Evolutionary conservation across 2,888 invertebrate genomes (phyloP), one percentile per base, ranked within the genome.

Genomic region (Aporophyla lueneburgensis): DNA sequence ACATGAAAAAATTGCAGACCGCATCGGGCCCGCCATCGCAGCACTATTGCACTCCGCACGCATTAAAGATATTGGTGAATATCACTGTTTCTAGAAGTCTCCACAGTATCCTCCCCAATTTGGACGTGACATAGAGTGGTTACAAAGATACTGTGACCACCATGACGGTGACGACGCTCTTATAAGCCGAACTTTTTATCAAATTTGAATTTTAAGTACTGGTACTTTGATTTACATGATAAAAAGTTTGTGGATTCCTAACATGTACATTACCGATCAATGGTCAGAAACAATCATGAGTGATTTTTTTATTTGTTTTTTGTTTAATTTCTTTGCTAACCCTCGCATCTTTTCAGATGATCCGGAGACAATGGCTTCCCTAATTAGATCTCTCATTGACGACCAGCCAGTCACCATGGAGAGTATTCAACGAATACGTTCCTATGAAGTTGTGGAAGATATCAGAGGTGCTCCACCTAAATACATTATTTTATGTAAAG

Each of bases 311-410:
- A 27, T 43, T n/a, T 24, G 14, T 74, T 21, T 43, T 0, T 16
- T 46, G 12, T n/a, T 43, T 56, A n/a, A 33, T 62, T 56, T 21
- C 14, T 58, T 46, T 43, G 54, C 16, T 54, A 27, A 27, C 27
- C 19, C 0, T 27, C 33, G n/a, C 59, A 19, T 54, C 53, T 74
- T 84, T 90, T 10, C 89, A 96, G 96, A 92, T 81, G 92, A 91
- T 61, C 92, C 93, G 59, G 95, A 95, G 76, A 95, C 96, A 2
- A 94, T 96, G 96, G 92, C 96, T 9, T 92, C 95, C 0, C 88
- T 96, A 1, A 92, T 96, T 21, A 94, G 93, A 61, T 93, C 96
- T 12, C 89, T 96, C 5, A 74, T 94, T 0, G 93, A 93, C 62
- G 92, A 92, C 0, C 86, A 92, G 0, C 88, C 93, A 2, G 71